These are phyloP conservation scores for Cyanistes caeruleus DNA, from an alignment of 2,113 vertebrate genomes.

Conservation along the genomic window DNA sequence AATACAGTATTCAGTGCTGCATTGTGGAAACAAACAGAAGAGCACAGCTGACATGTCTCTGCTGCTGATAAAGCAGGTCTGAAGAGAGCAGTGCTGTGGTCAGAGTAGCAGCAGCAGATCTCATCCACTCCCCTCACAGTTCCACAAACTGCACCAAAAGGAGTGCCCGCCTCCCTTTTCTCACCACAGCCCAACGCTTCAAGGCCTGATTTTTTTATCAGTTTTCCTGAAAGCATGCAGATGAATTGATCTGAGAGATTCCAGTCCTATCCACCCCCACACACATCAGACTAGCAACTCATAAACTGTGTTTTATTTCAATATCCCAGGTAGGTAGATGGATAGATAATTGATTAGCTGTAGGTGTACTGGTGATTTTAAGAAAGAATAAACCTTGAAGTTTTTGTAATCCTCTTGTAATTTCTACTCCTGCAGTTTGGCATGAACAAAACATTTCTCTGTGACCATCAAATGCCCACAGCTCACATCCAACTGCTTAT, in stretches of 20 bases:
- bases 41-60: neutral
- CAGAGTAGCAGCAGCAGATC: neutral
- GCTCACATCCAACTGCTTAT: neutral
- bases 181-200: neutral
- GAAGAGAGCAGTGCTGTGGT: neutral
- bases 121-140: neutral
- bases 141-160: neutral
- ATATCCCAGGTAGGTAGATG: neutral
- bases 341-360: conserved; percentile 7
- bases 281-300: neutral
- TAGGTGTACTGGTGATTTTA: neutral
- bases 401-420: neutral
- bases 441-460: neutral
- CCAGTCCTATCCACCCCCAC: neutral
- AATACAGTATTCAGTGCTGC: conserved; percentile 43
- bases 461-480: neutral
- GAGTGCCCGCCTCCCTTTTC: neutral
- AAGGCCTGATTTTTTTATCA: neutral
- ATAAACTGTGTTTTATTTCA: neutral
- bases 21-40: conserved; percentile 34
- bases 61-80: neutral
- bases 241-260: neutral
- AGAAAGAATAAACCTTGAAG: neutral
- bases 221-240: neutral
- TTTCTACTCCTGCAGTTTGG: neutral